Conservation (phyloP, 2,888 invertebrate genomes). For the Acronicta leporina region DNA sequence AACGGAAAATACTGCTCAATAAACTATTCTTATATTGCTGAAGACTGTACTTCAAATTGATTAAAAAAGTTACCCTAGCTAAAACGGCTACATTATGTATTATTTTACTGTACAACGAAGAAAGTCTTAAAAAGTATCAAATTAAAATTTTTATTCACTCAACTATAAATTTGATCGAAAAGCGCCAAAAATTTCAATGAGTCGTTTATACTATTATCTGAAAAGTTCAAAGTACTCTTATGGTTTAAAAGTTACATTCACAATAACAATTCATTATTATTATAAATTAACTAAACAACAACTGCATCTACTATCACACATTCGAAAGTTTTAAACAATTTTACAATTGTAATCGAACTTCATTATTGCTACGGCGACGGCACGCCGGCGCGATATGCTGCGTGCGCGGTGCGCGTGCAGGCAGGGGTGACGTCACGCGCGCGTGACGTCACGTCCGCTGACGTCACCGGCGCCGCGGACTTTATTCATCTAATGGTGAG, state of each 20-base stretch:
- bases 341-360: slow-evolving; percentile 87
- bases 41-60: slow-evolving; percentile 82
- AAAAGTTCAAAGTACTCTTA: slow-evolving; percentile 80
- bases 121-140: slow-evolving; percentile 77
- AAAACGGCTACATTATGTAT: slow-evolving; percentile 85
- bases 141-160: slow-evolving; percentile 69
- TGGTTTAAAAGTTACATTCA: slow-evolving; percentile 87
- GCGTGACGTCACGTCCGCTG: slow-evolving; percentile 13
- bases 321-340: slow-evolving; percentile 89
- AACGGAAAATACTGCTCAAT: slow-evolving; percentile 77
- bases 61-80: slow-evolving; percentile 88
- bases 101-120: slow-evolving; percentile 88
- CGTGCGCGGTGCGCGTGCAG: slow-evolving; percentile 57
- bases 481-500: slow-evolving; percentile 63
- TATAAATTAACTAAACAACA: slow-evolving; percentile 89
- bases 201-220: slow-evolving; percentile 72
- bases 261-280: slow-evolving; percentile 87
- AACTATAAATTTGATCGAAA: slow-evolving; percentile 77
- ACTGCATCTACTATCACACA: slow-evolving; percentile 90
- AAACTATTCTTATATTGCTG: slow-evolving; percentile 77
- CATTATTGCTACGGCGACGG: slow-evolving; percentile 88
- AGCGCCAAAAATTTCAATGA: slow-evolving; percentile 74
- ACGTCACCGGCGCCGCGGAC: slow-evolving; percentile 44
- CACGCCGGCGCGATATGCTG: slow-evolving; percentile 76
- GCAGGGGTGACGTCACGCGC: slow-evolving; percentile 13